Evolutionary conservation across 23 tunicate genomes (phyloP).

Genomic region (Trididemnum clinides): DNA sequence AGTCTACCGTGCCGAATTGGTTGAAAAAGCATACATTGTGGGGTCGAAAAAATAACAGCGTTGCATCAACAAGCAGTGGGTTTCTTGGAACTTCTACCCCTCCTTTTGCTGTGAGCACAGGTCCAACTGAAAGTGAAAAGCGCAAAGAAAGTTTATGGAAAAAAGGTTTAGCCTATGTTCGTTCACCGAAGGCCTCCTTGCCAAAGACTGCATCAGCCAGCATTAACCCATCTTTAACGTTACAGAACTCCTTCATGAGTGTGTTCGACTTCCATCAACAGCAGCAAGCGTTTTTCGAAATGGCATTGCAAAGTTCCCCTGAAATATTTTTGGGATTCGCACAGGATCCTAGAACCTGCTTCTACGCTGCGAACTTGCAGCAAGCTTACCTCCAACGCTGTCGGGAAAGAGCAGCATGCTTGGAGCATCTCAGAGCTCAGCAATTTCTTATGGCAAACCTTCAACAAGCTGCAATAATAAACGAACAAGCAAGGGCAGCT

Average conservation of each 20-base stretch:
- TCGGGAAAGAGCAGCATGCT: constrained; percentile 15
- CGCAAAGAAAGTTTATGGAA: constrained; percentile 54
- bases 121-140: neutral
- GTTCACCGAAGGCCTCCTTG: constrained; percentile 38
- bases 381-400: constrained; percentile 43
- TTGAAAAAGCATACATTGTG: constrained; percentile 48
- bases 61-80: neutral
- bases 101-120: neutral
- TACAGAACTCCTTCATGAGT: neutral
- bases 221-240: neutral
- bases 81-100: no score
- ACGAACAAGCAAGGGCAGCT: constrained; percentile 32
- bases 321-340: neutral
- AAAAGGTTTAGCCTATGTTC: constrained; percentile 50
- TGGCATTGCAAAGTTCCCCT: constrained; percentile 47
- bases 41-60: neutral
- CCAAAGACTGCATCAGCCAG: neutral
- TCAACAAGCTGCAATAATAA: constrained; percentile 53
- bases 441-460: constrained; percentile 44
- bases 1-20: constrained; percentile 51
- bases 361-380: constrained; percentile 9
- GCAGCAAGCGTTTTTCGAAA: constrained; percentile 20
- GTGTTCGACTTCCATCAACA: neutral
- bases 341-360: neutral
- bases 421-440: constrained; percentile 35